Percentiles rank a stretch among this genome's conserved stretches.
Evolutionary conservation across 2,888 invertebrate species (phyloP).

Genomic region (Cepaea hortensis): DNA sequence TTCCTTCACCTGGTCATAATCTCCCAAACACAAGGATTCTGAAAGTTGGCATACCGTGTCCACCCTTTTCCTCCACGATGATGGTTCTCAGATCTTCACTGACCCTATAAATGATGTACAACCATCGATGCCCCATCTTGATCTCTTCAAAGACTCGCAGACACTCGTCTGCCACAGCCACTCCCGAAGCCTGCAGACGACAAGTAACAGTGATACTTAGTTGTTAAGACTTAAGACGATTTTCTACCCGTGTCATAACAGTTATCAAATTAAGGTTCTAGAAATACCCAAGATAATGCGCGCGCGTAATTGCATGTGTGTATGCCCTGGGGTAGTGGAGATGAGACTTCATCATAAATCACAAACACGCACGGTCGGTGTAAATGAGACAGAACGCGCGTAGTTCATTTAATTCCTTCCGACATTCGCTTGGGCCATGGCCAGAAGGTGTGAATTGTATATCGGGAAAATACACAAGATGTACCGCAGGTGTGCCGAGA

Average conservation of each 20-base stretch:
- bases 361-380: no score
- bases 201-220: neutral
- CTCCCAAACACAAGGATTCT: no score
- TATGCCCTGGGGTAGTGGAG: no score
- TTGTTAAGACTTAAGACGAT: neutral
- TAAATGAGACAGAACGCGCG: no score
- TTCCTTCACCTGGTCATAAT: no score
- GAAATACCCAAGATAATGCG: neutral
- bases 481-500: no score
- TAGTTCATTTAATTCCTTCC: no score
- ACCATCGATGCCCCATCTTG: conserved; percentile 97
- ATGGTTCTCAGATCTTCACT: conserved; percentile 93
- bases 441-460: no score
- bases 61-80: conserved; percentile 63
- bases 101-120: conserved; percentile 95
- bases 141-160: conserved; percentile 49
- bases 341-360: no score
- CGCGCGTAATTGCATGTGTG: no score
- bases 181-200: conserved; percentile 48
- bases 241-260: neutral
- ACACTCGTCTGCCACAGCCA: conserved; percentile 50
- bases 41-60: conserved; percentile 54
- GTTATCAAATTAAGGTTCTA: neutral
- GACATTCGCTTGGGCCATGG: no score
- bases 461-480: no score